phyloP scores from a whole-genome alignment of 2,797 vertebrate species.

The Eutrigla gurnardus region DNA sequence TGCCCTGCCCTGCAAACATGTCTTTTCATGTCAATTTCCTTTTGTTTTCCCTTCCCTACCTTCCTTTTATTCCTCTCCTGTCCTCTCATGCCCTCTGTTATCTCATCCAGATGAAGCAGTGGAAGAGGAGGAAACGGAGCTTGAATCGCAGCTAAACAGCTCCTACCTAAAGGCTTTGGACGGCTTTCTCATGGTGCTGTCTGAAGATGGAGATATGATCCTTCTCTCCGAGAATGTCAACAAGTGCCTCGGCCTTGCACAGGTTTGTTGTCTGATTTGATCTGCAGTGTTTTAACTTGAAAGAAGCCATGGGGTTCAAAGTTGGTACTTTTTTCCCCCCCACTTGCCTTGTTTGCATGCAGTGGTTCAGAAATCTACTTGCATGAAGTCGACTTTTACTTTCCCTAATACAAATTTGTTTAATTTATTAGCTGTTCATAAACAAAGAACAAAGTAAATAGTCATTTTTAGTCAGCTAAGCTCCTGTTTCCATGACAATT shows the following conservation, averaged over 20 bases:
- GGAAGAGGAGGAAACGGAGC: conserved; percentile 86
- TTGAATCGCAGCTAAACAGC: conserved; percentile 92
- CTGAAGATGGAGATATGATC: conserved; percentile 97
- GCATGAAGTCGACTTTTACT: too few relatives aligned
- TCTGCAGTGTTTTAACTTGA: background rate
- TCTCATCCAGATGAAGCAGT: conserved; percentile 81
- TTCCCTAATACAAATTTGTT: too few relatives aligned
- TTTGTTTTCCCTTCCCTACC: conserved; percentile 6
- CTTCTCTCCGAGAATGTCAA: conserved; percentile 97
- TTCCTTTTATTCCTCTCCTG: background rate
- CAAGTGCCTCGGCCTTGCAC: conserved; percentile 97
- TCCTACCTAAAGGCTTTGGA: conserved; percentile 97
- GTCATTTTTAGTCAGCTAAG: too few relatives aligned
- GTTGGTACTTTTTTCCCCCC: too few relatives aligned
- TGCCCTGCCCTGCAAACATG: conserved; percentile 13
- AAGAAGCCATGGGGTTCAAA: background rate
- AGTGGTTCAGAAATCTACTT: too few relatives aligned
- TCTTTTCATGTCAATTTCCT: background rate
- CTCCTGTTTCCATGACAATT: too few relatives aligned
- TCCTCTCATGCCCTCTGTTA: background rate
- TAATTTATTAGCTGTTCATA: too few relatives aligned
- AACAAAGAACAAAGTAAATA: too few relatives aligned
- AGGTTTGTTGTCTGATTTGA: conserved; percentile 83
- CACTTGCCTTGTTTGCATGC: too few relatives aligned
- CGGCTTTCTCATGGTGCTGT: conserved; percentile 97